These are phyloP conservation scores for Microtus oregoni DNA, from an alignment of 2,113 vertebrate genomes.

Conservation along the genomic window DNA sequence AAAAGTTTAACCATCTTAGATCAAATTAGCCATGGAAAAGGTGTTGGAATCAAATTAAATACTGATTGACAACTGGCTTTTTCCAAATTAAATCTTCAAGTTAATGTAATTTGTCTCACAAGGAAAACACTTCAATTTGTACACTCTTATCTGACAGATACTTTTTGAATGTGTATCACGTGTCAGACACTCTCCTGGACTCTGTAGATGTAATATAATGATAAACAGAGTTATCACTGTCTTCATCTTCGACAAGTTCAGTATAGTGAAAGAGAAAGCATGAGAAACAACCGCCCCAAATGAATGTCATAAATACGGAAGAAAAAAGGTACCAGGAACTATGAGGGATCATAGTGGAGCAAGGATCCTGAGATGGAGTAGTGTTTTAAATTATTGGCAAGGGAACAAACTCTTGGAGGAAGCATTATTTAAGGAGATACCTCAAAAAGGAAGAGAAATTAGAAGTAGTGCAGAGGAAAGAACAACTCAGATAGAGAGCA, in stretches of 20 bases:
- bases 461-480: not conserved
- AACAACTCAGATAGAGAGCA: not conserved
- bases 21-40: constrained; percentile 73
- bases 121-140: constrained; percentile 51
- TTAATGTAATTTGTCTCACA: constrained; percentile 60
- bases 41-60: constrained; percentile 65
- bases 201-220: not conserved
- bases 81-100: constrained; percentile 70
- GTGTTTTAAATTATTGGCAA: not conserved
- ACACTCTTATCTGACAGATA: constrained; percentile 56
- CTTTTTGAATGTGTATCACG: not conserved
- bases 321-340: not conserved
- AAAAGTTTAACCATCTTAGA: constrained; percentile 66
- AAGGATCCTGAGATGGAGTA: not conserved
- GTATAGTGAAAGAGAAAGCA: not conserved
- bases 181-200: not conserved
- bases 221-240: not conserved
- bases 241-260: not conserved
- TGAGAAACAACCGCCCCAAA: not conserved
- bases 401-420: not conserved
- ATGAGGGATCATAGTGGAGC: not conserved
- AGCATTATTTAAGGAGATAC: constrained; percentile 33
- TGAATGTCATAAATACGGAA: not conserved
- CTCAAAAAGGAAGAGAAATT: not conserved
- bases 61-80: constrained; percentile 61